Evolutionary conservation across 23 tunicate genomes (phyloP).

Genomic region (Clavelina lepadiformis): DNA sequence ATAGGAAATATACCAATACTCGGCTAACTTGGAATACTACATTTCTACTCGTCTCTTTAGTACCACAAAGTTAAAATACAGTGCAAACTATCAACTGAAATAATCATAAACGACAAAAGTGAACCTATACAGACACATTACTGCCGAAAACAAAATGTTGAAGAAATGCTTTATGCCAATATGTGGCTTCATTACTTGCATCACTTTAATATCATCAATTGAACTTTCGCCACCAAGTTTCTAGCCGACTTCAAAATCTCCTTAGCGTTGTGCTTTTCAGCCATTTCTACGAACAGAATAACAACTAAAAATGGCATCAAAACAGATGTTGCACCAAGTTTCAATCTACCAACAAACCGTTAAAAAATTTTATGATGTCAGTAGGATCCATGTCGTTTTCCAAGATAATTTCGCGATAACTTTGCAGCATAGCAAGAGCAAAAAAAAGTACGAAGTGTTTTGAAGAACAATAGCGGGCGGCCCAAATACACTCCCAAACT

Average conservation of each 20-base stretch:
- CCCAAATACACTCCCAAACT: slow-evolving; percentile 92
- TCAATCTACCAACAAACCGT: slow-evolving; percentile 32
- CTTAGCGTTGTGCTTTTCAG: slow-evolving; percentile 75
- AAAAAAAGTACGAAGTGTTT: slow-evolving; percentile 80
- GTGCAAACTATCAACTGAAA: too few species aligned
- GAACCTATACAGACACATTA: too few species aligned
- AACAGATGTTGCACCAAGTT: neutral
- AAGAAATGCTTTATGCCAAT: too few species aligned
- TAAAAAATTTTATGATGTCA: slow-evolving; percentile 90
- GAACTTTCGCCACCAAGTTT: slow-evolving; percentile 66
- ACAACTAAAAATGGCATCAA: neutral
- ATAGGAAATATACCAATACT: too few species aligned
- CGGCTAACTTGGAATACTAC: too few species aligned
- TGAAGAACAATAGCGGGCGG: slow-evolving; percentile 71
- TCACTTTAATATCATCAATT: slow-evolving; percentile 75
- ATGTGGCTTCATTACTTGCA: too few species aligned
- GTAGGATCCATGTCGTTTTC: slow-evolving; percentile 93
- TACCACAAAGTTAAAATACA: too few species aligned
- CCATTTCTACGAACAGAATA: slow-evolving; percentile 58
- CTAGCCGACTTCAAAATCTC: slow-evolving; percentile 42
- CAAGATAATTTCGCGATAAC: slow-evolving; percentile 75
- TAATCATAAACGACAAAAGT: too few species aligned
- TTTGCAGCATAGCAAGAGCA: slow-evolving; percentile 82
- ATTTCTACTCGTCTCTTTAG: too few species aligned
- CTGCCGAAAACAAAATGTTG: too few species aligned